phyloP scores from a whole-genome alignment of 2,888 invertebrate species.

The Holacanthella duospinosa region DNA sequence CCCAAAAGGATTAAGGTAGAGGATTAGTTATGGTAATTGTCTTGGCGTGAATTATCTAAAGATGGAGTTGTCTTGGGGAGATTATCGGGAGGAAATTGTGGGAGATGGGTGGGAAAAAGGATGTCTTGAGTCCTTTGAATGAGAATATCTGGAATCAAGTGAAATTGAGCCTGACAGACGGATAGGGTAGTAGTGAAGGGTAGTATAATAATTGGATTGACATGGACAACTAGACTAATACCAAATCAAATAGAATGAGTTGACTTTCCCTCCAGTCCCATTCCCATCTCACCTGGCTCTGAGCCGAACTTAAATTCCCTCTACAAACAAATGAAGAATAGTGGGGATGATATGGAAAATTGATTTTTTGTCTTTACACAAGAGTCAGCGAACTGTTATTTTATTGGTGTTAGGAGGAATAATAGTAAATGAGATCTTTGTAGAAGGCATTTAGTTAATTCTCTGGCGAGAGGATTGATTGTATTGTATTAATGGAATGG shows the following conservation, averaged over 20 bases:
- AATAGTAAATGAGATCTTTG: conserved; percentile 10
- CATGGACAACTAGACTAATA: neutral
- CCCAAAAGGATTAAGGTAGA: too few species aligned
- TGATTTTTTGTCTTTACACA: conserved; percentile 21
- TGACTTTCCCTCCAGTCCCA: neutral
- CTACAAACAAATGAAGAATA: conserved; percentile 9
- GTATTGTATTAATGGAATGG: too few species aligned
- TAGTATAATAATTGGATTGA: neutral
- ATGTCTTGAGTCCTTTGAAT: too few species aligned
- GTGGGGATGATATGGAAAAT: conserved; percentile 31
- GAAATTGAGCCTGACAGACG: too few species aligned
- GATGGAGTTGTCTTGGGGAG: too few species aligned
- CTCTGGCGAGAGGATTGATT: too few species aligned
- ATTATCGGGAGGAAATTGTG: too few species aligned
- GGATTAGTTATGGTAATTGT: too few species aligned
- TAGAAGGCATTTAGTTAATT: conserved; percentile 9
- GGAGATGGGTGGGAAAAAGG: too few species aligned
- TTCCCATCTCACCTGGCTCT: neutral
- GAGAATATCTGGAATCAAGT: too few species aligned
- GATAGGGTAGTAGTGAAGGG: too few species aligned
- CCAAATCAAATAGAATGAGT: conserved; percentile 4
- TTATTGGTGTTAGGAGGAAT: conserved; percentile 25
- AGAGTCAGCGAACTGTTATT: conserved; percentile 20
- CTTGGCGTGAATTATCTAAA: too few species aligned
- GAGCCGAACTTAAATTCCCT: neutral